These are phyloP conservation scores for Ptychochromis oligacanthus DNA, from an alignment of 2,113 vertebrate genomes.

Conservation along the genomic window DNA sequence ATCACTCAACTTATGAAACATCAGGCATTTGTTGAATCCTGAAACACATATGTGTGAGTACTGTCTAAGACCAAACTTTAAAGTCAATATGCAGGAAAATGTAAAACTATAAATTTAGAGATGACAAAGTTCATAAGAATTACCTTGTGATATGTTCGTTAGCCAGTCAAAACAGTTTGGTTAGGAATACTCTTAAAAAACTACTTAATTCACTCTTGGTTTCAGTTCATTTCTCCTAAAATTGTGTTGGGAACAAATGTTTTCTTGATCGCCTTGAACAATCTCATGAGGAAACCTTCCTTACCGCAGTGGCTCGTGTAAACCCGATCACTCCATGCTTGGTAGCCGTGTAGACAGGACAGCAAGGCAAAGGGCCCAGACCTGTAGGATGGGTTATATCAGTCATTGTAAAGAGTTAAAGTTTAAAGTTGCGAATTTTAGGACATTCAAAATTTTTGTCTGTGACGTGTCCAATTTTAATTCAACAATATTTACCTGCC, in stretches of 20 bases:
- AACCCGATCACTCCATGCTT: slow-evolving; percentile 79
- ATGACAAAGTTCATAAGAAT: no score
- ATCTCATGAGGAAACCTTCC: neutral
- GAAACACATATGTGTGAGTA: neutral
- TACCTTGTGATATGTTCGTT: no score
- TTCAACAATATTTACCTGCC: slow-evolving; percentile 61
- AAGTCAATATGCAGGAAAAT: no score
- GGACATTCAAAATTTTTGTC: neutral
- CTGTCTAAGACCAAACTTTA: no score
- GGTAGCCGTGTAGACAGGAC: slow-evolving; percentile 79
- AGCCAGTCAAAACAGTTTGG: no score
- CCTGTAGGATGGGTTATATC: slow-evolving; percentile 48
- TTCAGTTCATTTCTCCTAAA: neutral
- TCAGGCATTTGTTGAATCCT: no score
- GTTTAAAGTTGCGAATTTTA: neutral
- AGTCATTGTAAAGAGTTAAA: neutral
- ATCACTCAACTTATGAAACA: neutral
- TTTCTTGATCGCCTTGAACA: neutral
- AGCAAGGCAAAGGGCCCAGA: slow-evolving; percentile 45
- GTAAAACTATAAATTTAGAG: no score
- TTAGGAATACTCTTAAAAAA: no score
- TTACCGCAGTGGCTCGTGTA: slow-evolving; percentile 76
- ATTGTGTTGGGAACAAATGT: no score
- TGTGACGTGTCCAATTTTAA: neutral
- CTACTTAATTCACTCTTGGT: no score